A percentile compares a stretch with the other conserved stretches of the same genome.
Conservation (phyloP, 2,888 invertebrate species). For the Heteropelma amictum region DNA sequence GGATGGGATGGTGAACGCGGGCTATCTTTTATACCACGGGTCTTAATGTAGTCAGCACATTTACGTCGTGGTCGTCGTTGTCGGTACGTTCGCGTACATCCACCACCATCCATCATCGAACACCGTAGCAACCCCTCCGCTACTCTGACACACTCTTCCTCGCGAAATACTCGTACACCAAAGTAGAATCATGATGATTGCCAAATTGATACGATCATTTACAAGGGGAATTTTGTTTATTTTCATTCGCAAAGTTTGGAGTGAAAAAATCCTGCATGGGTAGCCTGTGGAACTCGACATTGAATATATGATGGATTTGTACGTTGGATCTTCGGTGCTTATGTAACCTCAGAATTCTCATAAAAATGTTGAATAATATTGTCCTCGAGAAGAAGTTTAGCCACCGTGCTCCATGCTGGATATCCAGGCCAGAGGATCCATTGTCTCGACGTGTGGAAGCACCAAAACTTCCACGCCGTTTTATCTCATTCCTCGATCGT, state of each 20-base stretch:
- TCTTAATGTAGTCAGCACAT: conserved; percentile 77
- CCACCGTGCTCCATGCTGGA: neutral
- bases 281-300: too few relatives aligned
- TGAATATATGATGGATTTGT: too few relatives aligned
- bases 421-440: conserved; percentile 4
- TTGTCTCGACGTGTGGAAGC: neutral
- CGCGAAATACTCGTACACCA: neutral
- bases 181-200: neutral
- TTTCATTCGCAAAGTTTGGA: too few relatives aligned
- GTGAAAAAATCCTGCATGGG: too few relatives aligned
- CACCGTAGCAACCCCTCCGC: conserved; percentile 22
- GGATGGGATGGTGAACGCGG: conserved; percentile 71
- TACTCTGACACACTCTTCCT: conserved; percentile 45
- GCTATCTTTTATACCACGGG: conserved; percentile 74
- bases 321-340: too few relatives aligned
- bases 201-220: neutral
- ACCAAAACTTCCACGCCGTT: neutral
- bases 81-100: conserved; percentile 11
- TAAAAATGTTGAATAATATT: neutral
- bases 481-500: conserved; percentile 13
- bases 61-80: conserved; percentile 66
- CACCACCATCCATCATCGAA: conserved; percentile 14
- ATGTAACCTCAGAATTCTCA: neutral
- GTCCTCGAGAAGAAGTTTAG: neutral
- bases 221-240: neutral